Evolutionary conservation across 2,888 invertebrate genomes (phyloP).

Genomic region (Pinctada fucata): DNA sequence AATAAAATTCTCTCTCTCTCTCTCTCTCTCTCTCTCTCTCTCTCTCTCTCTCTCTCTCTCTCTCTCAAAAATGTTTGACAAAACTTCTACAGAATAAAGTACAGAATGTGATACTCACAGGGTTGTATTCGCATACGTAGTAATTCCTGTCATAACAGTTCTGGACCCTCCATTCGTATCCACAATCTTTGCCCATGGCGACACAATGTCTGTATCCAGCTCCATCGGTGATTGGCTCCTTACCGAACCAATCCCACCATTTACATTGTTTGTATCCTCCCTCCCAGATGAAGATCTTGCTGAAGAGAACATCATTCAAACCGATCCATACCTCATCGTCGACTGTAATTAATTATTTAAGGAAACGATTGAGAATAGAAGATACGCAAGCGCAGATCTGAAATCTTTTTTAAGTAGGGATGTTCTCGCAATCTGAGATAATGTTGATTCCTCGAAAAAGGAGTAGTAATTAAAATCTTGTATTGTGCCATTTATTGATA

Average conservation of each 20-base stretch:
- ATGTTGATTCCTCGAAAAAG: too few species aligned
- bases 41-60: too few species aligned
- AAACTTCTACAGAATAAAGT: too few species aligned
- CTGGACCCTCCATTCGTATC: not conserved
- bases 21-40: too few species aligned
- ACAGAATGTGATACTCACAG: not conserved
- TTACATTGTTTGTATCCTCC: conserved; percentile 10
- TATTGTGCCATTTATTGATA: too few species aligned
- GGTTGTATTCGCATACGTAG: conserved; percentile 2
- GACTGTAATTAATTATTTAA: not conserved
- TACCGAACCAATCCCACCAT: not conserved
- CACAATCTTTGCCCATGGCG: conserved; percentile 3
- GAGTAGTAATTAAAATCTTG: too few species aligned
- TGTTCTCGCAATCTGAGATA: too few species aligned
- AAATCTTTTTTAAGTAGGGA: too few species aligned
- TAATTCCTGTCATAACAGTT: conserved; percentile 9
- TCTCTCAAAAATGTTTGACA: too few species aligned
- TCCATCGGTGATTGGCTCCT: not conserved
- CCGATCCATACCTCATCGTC: conserved; percentile 12
- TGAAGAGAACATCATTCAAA: conserved; percentile 8
- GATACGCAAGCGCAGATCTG: too few species aligned
- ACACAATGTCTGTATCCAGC: conserved; percentile 5
- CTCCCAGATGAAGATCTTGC: conserved; percentile 8
- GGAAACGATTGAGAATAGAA: not conserved
- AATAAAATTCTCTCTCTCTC: too few species aligned